Evolutionary conservation across 2,113 vertebrate genomes (phyloP), one percentile per base, ranked within the genome.

Genomic region (Embiotoca jacksoni): DNA sequence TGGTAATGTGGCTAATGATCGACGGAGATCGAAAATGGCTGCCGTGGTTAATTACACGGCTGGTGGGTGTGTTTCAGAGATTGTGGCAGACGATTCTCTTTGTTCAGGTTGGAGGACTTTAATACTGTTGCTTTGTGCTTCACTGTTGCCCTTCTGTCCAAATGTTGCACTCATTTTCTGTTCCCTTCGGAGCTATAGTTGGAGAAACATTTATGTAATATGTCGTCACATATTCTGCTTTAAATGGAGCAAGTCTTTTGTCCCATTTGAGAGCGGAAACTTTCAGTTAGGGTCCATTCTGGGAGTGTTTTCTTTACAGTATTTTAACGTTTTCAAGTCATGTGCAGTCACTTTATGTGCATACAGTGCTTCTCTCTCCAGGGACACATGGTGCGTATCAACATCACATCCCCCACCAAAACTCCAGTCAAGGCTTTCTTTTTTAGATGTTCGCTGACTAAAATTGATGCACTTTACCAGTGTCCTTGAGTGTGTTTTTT

Each of bases 381-480:
- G 78, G 78, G 90, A 81, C 36, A 64, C 59, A 55, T 69, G 63
- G 10, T 50, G 74, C 74, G 75, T 49, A 69, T 80, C 75, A 69
- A 54, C 77, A 70, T 80, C 65, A 70, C 74, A 56, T 65, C 67
- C 68, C 57, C 37, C 36, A 54, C 61, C 41, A 44, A 1, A 80
- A 75, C 62, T 35, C 64, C 60, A 53, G 74, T 32, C 75, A 72
- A 77, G n/a, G 57, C 70, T 86, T 67, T 78, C 41, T 55, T 11
- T 75, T 80, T 73, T 13, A 31, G 47, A 59, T 49, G 36, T 14
- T 70, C 65, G 47, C 35, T 2, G 2, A 30, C 72, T 73, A 41
- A 81, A 78, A 80, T 58, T 64, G 54, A 75, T 81, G 85, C 90
- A 90, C 90, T 92, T 88, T 84, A 70, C 59, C 55, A 91, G 88